These are phyloP conservation scores for Hiodon alosoides DNA, from an alignment of 2,113 vertebrate species.

Conservation along the genomic window DNA sequence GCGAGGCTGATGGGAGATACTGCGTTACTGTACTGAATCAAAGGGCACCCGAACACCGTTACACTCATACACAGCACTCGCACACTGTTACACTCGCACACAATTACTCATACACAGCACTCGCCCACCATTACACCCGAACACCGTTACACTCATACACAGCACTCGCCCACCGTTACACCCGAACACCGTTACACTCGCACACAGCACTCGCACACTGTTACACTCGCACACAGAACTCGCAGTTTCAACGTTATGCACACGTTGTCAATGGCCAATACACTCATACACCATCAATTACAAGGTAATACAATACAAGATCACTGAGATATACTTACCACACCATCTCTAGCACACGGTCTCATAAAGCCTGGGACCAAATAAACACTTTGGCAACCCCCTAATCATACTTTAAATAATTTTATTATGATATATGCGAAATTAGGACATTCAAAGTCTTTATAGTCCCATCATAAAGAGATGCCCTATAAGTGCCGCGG, in stretches of 20 bases:
- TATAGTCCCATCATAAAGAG: background rate
- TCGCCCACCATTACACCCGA: background rate
- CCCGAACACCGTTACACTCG: background rate
- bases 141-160: background rate
- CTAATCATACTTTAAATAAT: too few species aligned
- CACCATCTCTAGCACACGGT: too few species aligned
- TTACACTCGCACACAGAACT: background rate
- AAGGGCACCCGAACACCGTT: background rate
- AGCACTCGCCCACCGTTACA: background rate
- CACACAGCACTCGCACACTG: background rate
- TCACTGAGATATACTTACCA: too few species aligned
- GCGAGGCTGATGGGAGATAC: slow-evolving; percentile 31
- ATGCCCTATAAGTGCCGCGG: too few species aligned
- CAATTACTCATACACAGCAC: slow-evolving; percentile 4
- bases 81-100: background rate
- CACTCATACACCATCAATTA: too few species aligned
- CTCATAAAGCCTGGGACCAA: too few species aligned
- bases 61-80: background rate
- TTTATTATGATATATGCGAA: too few species aligned
- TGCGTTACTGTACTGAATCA: background rate
- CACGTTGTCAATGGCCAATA: background rate
- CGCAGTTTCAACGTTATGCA: background rate
- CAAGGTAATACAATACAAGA: too few species aligned
- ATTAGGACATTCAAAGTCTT: background rate
- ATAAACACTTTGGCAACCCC: too few species aligned